Evolutionary conservation across 2,888 invertebrate species (phyloP).

Genomic region (Eutolmus rufibarbis): DNA sequence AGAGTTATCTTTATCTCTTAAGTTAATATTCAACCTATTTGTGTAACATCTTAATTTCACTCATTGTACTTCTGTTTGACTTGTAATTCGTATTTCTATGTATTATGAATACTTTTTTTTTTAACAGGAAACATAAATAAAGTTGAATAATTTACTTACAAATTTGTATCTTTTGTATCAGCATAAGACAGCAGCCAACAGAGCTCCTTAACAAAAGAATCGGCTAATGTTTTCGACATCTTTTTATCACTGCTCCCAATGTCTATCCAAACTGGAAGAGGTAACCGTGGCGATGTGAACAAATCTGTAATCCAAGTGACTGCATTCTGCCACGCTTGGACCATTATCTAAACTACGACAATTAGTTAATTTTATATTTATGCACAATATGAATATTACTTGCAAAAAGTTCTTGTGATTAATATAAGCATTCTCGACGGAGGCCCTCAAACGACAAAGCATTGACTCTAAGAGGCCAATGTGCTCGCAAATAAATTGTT

Average conservation of each 20-base stretch:
- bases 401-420: constrained; percentile 63
- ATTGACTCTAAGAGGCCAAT: constrained; percentile 77
- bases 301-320: constrained; percentile 71
- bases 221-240: constrained; percentile 61
- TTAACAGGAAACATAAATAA: neutral
- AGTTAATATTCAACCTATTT: too few relatives aligned
- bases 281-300: constrained; percentile 72
- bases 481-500: constrained; percentile 81
- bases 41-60: too few relatives aligned
- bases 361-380: constrained; percentile 34
- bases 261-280: constrained; percentile 73
- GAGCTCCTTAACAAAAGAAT: constrained; percentile 66
- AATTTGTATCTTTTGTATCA: constrained; percentile 88
- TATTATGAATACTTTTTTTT: neutral
- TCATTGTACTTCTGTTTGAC: too few relatives aligned
- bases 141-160: constrained; percentile 71
- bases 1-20: too few relatives aligned
- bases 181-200: constrained; percentile 73
- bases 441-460: constrained; percentile 73
- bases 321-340: constrained; percentile 63
- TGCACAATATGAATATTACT: constrained; percentile 58
- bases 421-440: constrained; percentile 72
- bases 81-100: too few relatives aligned
- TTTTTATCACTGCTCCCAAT: constrained; percentile 62
- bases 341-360: constrained; percentile 61